Evolutionary conservation across 2,113 vertebrate species (phyloP).

Genomic region (Silurus glanis): DNA sequence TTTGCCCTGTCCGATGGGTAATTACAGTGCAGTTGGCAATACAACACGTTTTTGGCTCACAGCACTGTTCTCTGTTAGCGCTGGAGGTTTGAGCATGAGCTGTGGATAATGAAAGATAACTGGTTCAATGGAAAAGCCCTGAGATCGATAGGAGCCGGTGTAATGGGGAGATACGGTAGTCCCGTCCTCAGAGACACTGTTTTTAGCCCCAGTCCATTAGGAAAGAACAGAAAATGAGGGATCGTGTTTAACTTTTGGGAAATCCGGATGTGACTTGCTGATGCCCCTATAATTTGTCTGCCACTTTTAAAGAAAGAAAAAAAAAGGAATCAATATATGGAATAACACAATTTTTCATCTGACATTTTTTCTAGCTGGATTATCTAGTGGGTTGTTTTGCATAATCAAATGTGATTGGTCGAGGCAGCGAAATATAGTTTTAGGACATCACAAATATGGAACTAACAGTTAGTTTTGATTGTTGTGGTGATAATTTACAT

Average conservation of each 20-base stretch:
- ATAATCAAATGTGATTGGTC: neutral
- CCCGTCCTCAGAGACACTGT: slow-evolving; percentile 12
- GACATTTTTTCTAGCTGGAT: neutral
- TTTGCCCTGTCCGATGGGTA: too few species aligned
- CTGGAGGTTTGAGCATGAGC: slow-evolving; percentile 39
- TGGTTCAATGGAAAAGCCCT: slow-evolving; percentile 39
- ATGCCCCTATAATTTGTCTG: neutral
- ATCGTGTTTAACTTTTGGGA: neutral
- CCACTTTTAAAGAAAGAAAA: neutral
- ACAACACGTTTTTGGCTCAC: neutral
- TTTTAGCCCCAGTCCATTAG: slow-evolving; percentile 2
- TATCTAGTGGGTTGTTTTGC: neutral
- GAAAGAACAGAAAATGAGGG: neutral
- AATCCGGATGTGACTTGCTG: neutral
- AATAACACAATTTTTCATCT: too few species aligned
- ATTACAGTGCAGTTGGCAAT: too few species aligned
- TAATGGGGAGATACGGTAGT: slow-evolving; percentile 16
- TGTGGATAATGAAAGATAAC: slow-evolving; percentile 54
- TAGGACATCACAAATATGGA: neutral
- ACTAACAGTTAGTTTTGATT: neutral
- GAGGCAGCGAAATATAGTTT: neutral
- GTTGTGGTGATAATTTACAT: neutral
- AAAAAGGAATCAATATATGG: neutral
- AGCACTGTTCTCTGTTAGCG: neutral
- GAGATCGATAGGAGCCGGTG: slow-evolving; percentile 64